Conservation (phyloP, 1,140 invertebrate species). For the Panagrolaimus sp. region DNA sequence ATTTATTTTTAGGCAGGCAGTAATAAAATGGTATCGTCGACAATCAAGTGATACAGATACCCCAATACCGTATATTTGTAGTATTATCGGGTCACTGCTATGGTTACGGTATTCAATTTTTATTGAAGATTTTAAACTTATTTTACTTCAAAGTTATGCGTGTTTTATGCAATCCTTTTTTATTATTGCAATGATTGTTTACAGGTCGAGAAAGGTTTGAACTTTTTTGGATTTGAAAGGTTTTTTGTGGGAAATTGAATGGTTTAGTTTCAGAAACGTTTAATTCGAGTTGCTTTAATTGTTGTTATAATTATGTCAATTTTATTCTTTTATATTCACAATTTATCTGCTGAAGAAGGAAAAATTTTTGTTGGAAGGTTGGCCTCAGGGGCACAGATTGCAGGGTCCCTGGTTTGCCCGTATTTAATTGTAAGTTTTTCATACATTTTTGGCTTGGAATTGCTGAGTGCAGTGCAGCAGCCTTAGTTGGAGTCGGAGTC, state of each 20-base stretch:
- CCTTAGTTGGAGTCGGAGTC: too few relatives aligned
- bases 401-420: conserved; percentile 55
- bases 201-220: conserved; percentile 48
- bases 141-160: conserved; percentile 52
- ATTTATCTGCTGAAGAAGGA: conserved; percentile 15
- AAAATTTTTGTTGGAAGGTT: conserved; percentile 43
- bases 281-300: not conserved
- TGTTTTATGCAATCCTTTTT: conserved; percentile 53
- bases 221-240: not conserved
- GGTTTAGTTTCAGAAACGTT: conserved; percentile 3
- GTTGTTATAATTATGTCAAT: conserved; percentile 18
- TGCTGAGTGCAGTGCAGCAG: too few relatives aligned
- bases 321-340: conserved; percentile 21
- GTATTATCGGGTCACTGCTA: conserved; percentile 42
- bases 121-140: conserved; percentile 51
- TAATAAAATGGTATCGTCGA: conserved; percentile 53
- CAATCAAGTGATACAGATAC: conserved; percentile 48
- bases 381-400: conserved; percentile 53
- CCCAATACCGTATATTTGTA: conserved; percentile 52
- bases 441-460: not conserved
- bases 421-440: conserved; percentile 50
- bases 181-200: conserved; percentile 43
- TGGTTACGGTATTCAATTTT: conserved; percentile 56
- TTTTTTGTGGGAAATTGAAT: not conserved
- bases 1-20: conserved; percentile 53